Conservation (phyloP, 1,140 invertebrate species). For the Drosophila equinoxialis region DNA sequence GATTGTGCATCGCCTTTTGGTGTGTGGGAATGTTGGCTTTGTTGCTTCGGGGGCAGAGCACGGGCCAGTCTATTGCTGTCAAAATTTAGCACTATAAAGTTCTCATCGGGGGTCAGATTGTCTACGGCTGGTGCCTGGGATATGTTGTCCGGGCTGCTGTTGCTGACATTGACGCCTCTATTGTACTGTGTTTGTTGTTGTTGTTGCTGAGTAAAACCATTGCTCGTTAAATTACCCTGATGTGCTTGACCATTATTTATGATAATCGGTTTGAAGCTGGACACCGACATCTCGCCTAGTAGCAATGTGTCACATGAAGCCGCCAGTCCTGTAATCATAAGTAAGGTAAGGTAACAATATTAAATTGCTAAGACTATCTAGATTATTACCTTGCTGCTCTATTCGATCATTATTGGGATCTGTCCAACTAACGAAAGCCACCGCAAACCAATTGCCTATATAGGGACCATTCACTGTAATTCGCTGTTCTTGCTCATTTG, state of each 20-base stretch:
- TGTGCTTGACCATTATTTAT: conserved; percentile 67
- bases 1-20: neutral
- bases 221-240: conserved; percentile 61
- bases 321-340: conserved; percentile 82
- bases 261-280: conserved; percentile 65
- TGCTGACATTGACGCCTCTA: conserved; percentile 16
- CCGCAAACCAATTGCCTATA: conserved; percentile 91
- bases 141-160: conserved; percentile 17
- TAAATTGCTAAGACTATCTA: neutral
- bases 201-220: conserved; percentile 19
- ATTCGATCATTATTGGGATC: conserved; percentile 88
- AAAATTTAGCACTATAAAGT: conserved; percentile 1
- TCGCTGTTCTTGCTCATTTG: conserved; percentile 83
- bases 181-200: conserved; percentile 20
- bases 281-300: conserved; percentile 74
- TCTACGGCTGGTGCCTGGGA: conserved; percentile 12
- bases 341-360: neutral
- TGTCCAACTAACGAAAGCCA: conserved; percentile 89
- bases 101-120: conserved; percentile 16
- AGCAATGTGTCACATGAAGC: conserved; percentile 83
- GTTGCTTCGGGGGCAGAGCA: conserved; percentile 41
- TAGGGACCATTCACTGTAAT: conserved; percentile 86
- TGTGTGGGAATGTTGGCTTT: neutral
- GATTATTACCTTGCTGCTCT: conserved; percentile 87
- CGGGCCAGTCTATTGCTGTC: conserved; percentile 8